These are phyloP conservation scores for Callipepla californica DNA, from an alignment of 2,113 vertebrate genomes.

Conservation along the genomic window DNA sequence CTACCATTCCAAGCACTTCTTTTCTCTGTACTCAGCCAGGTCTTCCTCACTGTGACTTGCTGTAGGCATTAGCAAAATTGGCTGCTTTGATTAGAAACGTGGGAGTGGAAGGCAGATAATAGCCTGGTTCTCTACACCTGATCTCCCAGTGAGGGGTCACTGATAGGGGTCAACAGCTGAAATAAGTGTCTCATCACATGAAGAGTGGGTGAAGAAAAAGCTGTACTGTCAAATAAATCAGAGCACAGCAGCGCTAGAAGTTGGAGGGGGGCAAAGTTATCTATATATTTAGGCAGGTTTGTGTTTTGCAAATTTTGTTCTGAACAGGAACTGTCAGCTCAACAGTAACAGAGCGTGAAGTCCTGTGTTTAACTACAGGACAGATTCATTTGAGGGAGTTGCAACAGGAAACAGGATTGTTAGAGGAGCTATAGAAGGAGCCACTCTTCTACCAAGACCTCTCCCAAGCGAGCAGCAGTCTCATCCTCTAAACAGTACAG, in stretches of 20 bases:
- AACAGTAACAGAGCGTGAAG: neutral
- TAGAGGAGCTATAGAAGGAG: neutral
- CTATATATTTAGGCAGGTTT: slow-evolving; percentile 10
- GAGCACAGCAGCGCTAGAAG: slow-evolving; percentile 9
- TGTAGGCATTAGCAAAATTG: slow-evolving; percentile 50
- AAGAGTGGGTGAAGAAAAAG: slow-evolving; percentile 44
- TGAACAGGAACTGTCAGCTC: neutral
- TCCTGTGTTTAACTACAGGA: neutral
- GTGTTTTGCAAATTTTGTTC: neutral
- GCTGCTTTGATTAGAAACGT: slow-evolving; percentile 71
- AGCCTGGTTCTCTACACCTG: slow-evolving; percentile 68
- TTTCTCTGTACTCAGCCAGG: slow-evolving; percentile 26
- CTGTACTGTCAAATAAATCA: slow-evolving; percentile 41
- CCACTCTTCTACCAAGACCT: neutral
- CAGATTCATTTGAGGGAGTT: neutral
- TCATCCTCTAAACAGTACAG: neutral
- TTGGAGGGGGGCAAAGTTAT: neutral
- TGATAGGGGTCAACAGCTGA: slow-evolving; percentile 71
- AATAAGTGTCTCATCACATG: slow-evolving; percentile 67
- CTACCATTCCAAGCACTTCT: neutral
- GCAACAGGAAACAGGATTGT: neutral
- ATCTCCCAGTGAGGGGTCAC: slow-evolving; percentile 71
- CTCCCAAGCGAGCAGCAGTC: neutral
- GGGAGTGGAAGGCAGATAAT: slow-evolving; percentile 69
- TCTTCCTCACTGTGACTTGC: slow-evolving; percentile 47